These are phyloP conservation scores for Myopa testacea DNA, from an alignment of 2,888 invertebrate genomes.

Conservation along the genomic window DNA sequence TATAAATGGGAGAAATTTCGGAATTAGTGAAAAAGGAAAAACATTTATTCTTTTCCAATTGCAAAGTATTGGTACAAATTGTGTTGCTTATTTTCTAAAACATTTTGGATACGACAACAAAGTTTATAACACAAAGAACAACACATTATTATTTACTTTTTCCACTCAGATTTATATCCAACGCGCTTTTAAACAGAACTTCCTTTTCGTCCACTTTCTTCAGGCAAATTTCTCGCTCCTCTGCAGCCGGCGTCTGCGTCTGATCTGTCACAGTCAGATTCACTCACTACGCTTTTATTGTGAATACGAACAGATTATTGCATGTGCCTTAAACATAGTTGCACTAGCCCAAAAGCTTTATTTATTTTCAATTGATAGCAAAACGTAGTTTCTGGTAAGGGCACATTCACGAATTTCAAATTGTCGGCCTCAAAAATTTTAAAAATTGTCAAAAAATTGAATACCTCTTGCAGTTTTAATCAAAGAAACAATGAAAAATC, in stretches of 20 bases:
- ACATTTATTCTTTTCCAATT: conserved; percentile 11
- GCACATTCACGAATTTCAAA: no score
- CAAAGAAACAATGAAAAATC: no score
- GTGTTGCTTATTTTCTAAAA: no score
- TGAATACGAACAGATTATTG: neutral
- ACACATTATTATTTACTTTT: conserved; percentile 24
- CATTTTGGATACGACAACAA: neutral
- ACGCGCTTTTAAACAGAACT: conserved; percentile 21
- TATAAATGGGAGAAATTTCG: no score
- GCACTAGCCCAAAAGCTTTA: no score
- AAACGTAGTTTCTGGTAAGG: no score
- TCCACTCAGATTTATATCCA: neutral
- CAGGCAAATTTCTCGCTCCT: neutral
- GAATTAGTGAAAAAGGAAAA: neutral
- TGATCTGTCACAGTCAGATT: conserved; percentile 19
- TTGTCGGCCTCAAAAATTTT: no score
- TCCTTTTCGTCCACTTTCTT: neutral
- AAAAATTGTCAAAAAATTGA: no score
- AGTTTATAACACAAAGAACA: neutral
- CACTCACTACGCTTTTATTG: conserved; percentile 2
- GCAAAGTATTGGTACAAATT: neutral
- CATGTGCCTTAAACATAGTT: no score
- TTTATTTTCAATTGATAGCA: no score
- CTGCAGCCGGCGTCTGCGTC: conserved; percentile 33
- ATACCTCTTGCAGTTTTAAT: no score